Evolutionary conservation across 1,140 invertebrate genomes (phyloP).

Genomic region (Arion vulgaris): DNA sequence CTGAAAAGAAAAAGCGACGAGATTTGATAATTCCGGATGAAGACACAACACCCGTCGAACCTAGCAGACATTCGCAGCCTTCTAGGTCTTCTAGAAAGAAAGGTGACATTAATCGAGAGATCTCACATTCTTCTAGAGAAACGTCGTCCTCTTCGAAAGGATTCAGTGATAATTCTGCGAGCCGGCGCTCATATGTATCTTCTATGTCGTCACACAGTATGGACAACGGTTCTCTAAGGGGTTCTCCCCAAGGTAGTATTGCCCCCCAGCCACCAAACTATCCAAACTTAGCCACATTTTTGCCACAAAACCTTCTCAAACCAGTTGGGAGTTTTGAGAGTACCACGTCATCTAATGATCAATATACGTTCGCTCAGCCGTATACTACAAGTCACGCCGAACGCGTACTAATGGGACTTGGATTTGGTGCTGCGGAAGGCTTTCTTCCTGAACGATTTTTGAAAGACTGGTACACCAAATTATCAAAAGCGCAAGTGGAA

Average conservation of each 20-base stretch:
- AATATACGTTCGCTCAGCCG: constrained; percentile 4
- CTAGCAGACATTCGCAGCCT: background rate
- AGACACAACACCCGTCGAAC: constrained; percentile 15
- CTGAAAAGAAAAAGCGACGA: constrained; percentile 27
- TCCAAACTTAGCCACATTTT: constrained; percentile 10
- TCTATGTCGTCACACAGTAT: constrained; percentile 1
- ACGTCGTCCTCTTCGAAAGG: background rate
- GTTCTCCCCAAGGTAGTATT: background rate
- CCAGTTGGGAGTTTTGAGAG: constrained; percentile 8
- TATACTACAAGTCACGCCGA: constrained; percentile 47
- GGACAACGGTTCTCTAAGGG: constrained; percentile 5
- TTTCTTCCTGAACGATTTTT: constrained; percentile 66
- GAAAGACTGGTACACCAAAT: constrained; percentile 62
- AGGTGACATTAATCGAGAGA: background rate
- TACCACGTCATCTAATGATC: constrained; percentile 7
- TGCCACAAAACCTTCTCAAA: background rate
- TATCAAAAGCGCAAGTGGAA: constrained; percentile 49
- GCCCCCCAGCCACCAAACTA: background rate
- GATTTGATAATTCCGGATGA: constrained; percentile 49
- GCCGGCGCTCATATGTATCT: background rate
- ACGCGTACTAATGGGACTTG: constrained; percentile 59
- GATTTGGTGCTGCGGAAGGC: constrained; percentile 54
- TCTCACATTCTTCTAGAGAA: constrained; percentile 4
- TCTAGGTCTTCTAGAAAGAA: background rate
- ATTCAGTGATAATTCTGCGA: background rate